These are phyloP conservation scores for Acanthornis magna DNA, from an alignment of 2,797 vertebrate genomes.

Conservation along the genomic window DNA sequence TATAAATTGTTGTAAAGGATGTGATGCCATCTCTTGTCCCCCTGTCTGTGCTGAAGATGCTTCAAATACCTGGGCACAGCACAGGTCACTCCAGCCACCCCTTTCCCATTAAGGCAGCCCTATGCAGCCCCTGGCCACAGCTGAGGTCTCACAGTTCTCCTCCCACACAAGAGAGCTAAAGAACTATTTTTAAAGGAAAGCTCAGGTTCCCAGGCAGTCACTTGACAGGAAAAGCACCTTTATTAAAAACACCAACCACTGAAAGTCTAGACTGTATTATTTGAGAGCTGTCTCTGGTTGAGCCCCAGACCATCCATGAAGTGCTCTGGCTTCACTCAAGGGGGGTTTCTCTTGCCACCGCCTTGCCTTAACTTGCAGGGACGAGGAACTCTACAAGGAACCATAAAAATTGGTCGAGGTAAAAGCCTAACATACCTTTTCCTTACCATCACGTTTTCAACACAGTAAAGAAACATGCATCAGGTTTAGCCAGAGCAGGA, in stretches of 20 bases:
- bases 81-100: background rate
- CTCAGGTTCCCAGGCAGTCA: conserved; percentile 8
- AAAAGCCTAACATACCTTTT: background rate
- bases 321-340: background rate
- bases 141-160: background rate
- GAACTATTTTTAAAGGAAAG: conserved; percentile 12
- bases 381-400: background rate
- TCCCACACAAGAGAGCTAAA: background rate
- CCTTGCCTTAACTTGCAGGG: background rate
- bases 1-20: background rate
- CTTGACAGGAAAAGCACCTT: conserved; percentile 1
- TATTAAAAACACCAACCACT: background rate
- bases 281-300: background rate
- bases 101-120: background rate
- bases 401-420: background rate
- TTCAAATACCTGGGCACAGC: background rate
- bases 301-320: background rate
- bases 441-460: background rate
- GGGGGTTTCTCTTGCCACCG: background rate
- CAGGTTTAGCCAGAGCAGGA: background rate
- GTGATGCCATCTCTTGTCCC: background rate
- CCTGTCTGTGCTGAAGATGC: background rate
- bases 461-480: background rate
- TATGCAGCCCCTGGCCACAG: background rate
- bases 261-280: background rate